Conservation (phyloP, 2,797 vertebrate genomes). For the Pseudotriccus pelzelni region DNA sequence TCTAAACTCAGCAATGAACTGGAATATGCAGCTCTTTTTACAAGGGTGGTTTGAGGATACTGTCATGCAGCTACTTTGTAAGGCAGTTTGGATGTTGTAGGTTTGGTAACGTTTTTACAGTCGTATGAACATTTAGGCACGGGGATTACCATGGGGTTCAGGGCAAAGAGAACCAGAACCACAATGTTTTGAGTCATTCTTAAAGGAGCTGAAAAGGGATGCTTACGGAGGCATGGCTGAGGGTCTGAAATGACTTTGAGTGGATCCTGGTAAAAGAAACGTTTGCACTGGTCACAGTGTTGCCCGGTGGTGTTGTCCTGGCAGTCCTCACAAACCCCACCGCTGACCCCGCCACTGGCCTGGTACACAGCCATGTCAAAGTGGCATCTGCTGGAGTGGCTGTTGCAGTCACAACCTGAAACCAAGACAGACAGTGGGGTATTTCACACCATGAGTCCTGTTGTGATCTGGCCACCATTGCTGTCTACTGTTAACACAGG, state of each 20-base stretch:
- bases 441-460: not conserved
- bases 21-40: not conserved
- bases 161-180: not conserved
- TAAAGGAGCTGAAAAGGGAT: not conserved
- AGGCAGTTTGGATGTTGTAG: not conserved
- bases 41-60: not conserved
- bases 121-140: not conserved
- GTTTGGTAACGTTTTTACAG: not conserved
- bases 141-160: not conserved
- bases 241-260: constrained; percentile 74
- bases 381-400: constrained; percentile 85
- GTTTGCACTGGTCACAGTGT: constrained; percentile 84
- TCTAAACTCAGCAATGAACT: not conserved
- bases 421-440: not conserved
- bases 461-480: not conserved
- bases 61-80: not conserved
- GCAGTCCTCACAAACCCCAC: constrained; percentile 87
- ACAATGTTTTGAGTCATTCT: not conserved
- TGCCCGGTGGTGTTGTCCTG: constrained; percentile 80
- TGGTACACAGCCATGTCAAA: constrained; percentile 78
- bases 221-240: constrained; percentile 80
- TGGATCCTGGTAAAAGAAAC: constrained; percentile 80
- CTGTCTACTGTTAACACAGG: not conserved
- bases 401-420: constrained; percentile 85
- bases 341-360: constrained; percentile 73